These are phyloP conservation scores for Diogma glabrata DNA, from an alignment of 2,888 invertebrate genomes.

Conservation along the genomic window DNA sequence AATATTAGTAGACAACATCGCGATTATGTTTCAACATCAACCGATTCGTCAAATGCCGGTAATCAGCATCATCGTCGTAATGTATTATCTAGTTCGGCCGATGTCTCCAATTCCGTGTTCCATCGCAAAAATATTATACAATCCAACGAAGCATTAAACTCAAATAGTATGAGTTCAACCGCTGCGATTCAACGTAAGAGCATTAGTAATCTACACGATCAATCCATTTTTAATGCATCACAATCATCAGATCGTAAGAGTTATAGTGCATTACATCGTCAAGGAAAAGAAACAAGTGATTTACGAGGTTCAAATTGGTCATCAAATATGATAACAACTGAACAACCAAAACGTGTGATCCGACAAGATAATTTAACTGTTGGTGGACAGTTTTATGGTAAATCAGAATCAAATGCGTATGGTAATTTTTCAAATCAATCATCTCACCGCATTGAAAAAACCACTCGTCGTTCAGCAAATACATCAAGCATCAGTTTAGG, in stretches of 20 bases:
- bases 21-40: slow-evolving; percentile 16
- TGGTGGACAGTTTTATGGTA: slow-evolving; percentile 61
- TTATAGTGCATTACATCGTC: slow-evolving; percentile 67
- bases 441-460: slow-evolving; percentile 22
- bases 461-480: slow-evolving; percentile 44
- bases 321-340: slow-evolving; percentile 41
- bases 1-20: slow-evolving; percentile 15
- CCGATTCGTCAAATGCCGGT: slow-evolving; percentile 15
- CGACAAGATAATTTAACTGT: slow-evolving; percentile 56
- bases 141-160: slow-evolving; percentile 60
- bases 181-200: slow-evolving; percentile 73
- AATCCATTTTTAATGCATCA: slow-evolving; percentile 53
- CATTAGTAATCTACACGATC: slow-evolving; percentile 65
- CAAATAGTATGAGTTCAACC: slow-evolving; percentile 46
- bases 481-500: slow-evolving; percentile 66
- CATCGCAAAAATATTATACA: slow-evolving; percentile 60
- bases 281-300: slow-evolving; percentile 43
- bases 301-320: slow-evolving; percentile 37
- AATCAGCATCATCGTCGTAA: slow-evolving; percentile 56
- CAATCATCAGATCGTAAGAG: slow-evolving; percentile 63
- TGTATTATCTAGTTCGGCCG: slow-evolving; percentile 60
- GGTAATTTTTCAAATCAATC: slow-evolving; percentile 45
- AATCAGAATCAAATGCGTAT: slow-evolving; percentile 58
- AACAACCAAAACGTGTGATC: slow-evolving; percentile 49
- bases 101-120: slow-evolving; percentile 63